Conservation (phyloP, 2,888 invertebrate species). For the Calameuta pallipes region DNA sequence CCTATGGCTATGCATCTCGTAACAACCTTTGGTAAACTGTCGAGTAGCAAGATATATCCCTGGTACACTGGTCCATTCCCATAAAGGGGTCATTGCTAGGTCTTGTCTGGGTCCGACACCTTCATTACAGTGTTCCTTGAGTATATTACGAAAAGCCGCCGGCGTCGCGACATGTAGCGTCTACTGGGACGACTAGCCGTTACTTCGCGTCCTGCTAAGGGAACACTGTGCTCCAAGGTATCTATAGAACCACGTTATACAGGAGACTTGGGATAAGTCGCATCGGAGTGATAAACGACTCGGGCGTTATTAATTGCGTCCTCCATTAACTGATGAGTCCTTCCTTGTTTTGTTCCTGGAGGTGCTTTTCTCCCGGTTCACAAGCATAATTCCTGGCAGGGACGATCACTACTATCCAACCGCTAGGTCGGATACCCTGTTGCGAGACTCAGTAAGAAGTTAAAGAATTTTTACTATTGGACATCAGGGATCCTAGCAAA, state of each 20-base stretch:
- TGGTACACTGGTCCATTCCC: not conserved
- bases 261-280: conserved; percentile 41
- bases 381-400: not conserved
- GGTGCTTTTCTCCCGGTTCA: not conserved
- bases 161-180: conserved; percentile 6
- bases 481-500: conserved; percentile 26
- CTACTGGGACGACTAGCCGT: not conserved
- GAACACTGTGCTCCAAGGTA: not conserved
- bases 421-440: not conserved
- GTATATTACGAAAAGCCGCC: conserved; percentile 37
- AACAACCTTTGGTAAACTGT: not conserved
- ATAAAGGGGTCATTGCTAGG: not conserved
- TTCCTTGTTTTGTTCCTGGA: conserved; percentile 7
- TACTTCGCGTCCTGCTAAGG: not conserved
- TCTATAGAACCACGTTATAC: not conserved
- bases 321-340: conserved; percentile 54
- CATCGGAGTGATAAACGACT: conserved; percentile 56
- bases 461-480: conserved; percentile 12
- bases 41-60: not conserved
- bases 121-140: conserved; percentile 25
- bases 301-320: conserved; percentile 54
- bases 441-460: not conserved
- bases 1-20: not conserved
- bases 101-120: conserved; percentile 13
- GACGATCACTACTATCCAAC: not conserved